Conservation (phyloP, 2,113 vertebrate species). For the Saimiri boliviensis region DNA sequence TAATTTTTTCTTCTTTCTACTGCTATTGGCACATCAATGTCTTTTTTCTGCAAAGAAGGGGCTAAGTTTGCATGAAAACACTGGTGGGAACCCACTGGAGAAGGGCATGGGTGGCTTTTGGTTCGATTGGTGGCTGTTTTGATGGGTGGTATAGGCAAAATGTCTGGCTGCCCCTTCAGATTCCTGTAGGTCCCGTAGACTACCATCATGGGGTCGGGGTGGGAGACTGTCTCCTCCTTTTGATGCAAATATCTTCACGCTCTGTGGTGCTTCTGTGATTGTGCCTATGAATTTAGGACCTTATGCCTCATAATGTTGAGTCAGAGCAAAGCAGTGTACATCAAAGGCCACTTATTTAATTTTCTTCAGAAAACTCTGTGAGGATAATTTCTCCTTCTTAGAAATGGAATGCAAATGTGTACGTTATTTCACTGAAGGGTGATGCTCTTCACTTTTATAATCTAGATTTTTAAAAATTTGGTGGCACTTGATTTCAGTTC, state of each 20-base stretch:
- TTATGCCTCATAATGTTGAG: slow-evolving; percentile 1
- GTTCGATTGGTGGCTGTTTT: background rate
- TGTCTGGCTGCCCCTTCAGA: background rate
- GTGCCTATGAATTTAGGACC: background rate
- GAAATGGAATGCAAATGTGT: slow-evolving; percentile 50
- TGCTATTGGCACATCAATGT: background rate
- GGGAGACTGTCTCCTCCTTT: background rate
- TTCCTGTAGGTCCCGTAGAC: background rate
- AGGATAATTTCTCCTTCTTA: slow-evolving; percentile 42
- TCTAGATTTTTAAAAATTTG: slow-evolving; percentile 59
- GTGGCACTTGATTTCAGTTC: slow-evolving; percentile 59
- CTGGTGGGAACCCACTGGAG: background rate
- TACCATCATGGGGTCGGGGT: background rate
- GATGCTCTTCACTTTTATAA: slow-evolving; percentile 56
- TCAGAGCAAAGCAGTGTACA: background rate
- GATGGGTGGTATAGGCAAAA: no score
- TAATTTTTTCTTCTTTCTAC: background rate
- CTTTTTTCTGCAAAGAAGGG: background rate
- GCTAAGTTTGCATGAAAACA: background rate
- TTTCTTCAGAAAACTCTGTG: slow-evolving; percentile 53
- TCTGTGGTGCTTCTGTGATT: background rate
- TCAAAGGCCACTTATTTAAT: slow-evolving; percentile 49
- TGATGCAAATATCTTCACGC: background rate
- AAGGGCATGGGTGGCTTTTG: background rate
- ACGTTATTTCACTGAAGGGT: background rate